Base-by-base conservation (phyloP, 2,888 invertebrate genomes). In the Tridacna gigas region DNA sequence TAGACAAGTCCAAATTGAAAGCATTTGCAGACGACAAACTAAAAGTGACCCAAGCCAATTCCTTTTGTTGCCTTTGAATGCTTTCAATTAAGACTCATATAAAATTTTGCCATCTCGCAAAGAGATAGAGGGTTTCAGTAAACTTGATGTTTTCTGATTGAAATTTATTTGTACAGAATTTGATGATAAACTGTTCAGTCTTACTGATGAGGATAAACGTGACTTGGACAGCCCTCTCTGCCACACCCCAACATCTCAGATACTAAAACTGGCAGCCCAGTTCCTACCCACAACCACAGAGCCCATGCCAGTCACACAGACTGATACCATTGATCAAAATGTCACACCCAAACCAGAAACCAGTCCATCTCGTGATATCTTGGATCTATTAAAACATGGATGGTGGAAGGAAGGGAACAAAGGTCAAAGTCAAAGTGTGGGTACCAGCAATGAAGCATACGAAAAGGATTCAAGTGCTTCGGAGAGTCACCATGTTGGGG, bases 261-360 rank as follows among this genome's bases (percentile, higher is more conserved):
- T 93, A 26, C 88, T 94, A 12, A 92, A 92, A 69, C 82, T 93
- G 66, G 93, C 93, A 25, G 93, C 93, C 26, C 91, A 91, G 86
- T 90, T 89, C 74, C 88, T 93, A 22, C 80, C 89, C 37, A 18
- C 87, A 79, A 65, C 84, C 73, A 47, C 83, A 77, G 51, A 13
- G 12, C 48, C 63, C n/a, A 13, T 26, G 26, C 47, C 66, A 3
- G 77, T 74, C 37, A 69, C 74, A 65, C 75, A 73, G 7, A 75
- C 80, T 47, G 9, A 79, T 9, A 74, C 80, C n/a, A 56, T 74
- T n/a, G 51, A 61, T 48, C 48, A 56, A 5, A 61, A 77, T 48
- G 9, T 26, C 47, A 74, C 79, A 13, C 37, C 81, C 13, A 81
- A 65, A 22, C n/a, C 76, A 45, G 74, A 48, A 13, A 63, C 76